Conservation (phyloP, 2,888 invertebrate genomes). For the Magallana nippona region DNA sequence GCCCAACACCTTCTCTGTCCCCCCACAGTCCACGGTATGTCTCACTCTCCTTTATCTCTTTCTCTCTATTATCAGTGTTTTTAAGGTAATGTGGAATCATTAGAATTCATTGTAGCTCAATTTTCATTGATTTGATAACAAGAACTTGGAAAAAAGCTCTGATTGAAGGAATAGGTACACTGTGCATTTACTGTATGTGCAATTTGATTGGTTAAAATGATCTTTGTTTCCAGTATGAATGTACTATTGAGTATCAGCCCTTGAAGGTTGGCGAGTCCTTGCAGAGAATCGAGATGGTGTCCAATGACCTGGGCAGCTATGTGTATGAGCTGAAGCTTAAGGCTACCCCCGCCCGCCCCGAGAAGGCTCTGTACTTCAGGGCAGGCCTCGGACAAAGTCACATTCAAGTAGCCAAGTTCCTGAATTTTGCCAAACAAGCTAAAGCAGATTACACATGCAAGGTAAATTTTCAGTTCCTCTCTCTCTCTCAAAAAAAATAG, state of each 20-base stretch:
- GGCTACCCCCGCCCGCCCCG: conserved; percentile 77
- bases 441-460: conserved; percentile 80
- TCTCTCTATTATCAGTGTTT: neutral
- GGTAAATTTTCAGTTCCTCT: conserved; percentile 62
- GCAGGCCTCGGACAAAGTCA: conserved; percentile 77
- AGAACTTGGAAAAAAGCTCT: too few relatives aligned
- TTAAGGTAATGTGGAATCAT: too few relatives aligned
- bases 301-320: conserved; percentile 78
- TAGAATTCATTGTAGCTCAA: too few relatives aligned
- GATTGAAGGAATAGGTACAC: too few relatives aligned
- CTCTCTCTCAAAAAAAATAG: neutral
- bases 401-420: conserved; percentile 76
- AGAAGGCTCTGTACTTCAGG: conserved; percentile 78
- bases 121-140: too few relatives aligned
- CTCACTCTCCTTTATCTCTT: neutral
- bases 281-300: conserved; percentile 77
- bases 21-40: conserved; percentile 76
- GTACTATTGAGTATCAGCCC: conserved; percentile 79
- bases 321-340: conserved; percentile 78
- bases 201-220: too few relatives aligned
- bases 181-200: too few relatives aligned
- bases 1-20: conserved; percentile 76
- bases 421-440: conserved; percentile 79
- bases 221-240: conserved; percentile 70
- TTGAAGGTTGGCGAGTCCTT: conserved; percentile 76